A percentile compares a stretch with the other conserved stretches of the same genome.
Conservation (phyloP, 2,113 vertebrate species). For the Brachyhypopomus gauderio region DNA sequence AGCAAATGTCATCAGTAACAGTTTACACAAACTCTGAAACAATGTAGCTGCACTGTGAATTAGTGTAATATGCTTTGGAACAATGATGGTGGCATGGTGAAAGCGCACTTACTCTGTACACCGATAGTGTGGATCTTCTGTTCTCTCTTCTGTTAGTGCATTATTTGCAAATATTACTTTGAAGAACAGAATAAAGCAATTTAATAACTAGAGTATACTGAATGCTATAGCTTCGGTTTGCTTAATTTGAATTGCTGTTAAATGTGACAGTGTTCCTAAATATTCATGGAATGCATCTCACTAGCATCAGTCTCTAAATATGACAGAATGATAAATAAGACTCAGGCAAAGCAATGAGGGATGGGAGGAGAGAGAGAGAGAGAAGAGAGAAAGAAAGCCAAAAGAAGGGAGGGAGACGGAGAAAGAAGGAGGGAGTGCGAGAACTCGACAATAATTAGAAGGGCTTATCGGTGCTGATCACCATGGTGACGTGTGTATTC, state of each 20-base stretch:
- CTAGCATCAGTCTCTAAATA: background rate
- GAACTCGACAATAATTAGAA: constrained; percentile 61
- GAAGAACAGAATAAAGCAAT: too few species aligned
- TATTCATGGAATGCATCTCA: background rate
- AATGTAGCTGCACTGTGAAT: too few species aligned
- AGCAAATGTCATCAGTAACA: too few species aligned
- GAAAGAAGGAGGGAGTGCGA: constrained; percentile 11
- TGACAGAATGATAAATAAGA: background rate
- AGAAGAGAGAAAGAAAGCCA: background rate
- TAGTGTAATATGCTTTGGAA: too few species aligned
- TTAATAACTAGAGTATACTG: too few species aligned
- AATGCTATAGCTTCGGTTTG: too few species aligned
- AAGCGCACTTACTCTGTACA: too few species aligned
- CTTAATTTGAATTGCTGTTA: background rate
- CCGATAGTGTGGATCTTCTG: too few species aligned
- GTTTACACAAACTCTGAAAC: too few species aligned
- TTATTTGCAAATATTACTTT: too few species aligned
- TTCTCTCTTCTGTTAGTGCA: too few species aligned
- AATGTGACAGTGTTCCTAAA: background rate
- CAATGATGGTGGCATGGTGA: too few species aligned
- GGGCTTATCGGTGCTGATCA: constrained; percentile 67
- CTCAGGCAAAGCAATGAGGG: background rate
- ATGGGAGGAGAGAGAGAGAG: background rate
- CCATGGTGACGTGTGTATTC: constrained; percentile 72
- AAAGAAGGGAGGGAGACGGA: background rate